phyloP scores from a whole-genome alignment of 2,888 invertebrate species.

The Chorisops tibialis region DNA sequence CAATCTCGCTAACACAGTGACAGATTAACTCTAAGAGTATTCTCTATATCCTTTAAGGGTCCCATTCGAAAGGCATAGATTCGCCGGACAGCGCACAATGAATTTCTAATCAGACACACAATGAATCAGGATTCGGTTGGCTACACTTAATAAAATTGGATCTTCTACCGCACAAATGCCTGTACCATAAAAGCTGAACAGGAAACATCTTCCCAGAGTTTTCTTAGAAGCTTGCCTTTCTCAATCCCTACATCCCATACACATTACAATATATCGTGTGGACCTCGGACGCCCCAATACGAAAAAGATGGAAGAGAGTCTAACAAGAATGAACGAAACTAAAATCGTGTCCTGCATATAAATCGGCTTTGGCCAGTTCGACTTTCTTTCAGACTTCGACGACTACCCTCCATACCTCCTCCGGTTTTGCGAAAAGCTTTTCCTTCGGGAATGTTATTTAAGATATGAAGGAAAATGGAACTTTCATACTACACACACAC shows the following conservation, averaged over 20 bases:
- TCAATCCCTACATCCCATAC: no score
- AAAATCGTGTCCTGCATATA: constrained; percentile 24
- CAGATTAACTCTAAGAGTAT: constrained; percentile 23
- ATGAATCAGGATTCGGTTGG: constrained; percentile 26
- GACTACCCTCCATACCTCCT: neutral
- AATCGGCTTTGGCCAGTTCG: constrained; percentile 5
- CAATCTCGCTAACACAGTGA: constrained; percentile 22
- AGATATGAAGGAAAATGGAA: constrained; percentile 21
- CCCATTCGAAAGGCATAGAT: constrained; percentile 20
- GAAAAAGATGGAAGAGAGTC: constrained; percentile 8
- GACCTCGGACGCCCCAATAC: no score
- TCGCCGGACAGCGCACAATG: constrained; percentile 24
- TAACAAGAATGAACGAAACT: constrained; percentile 25
- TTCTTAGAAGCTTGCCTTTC: neutral
- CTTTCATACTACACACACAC: neutral
- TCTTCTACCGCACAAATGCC: constrained; percentile 10
- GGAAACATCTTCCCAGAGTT: constrained; percentile 8
- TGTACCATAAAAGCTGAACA: constrained; percentile 16
- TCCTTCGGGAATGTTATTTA: constrained; percentile 12
- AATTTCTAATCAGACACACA: constrained; percentile 26
- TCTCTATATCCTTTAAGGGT: constrained; percentile 23
- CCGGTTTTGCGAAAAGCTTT: neutral
- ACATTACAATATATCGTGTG: no score
- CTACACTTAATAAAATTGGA: constrained; percentile 30
- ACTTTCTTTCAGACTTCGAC: no score